Conservation (phyloP, 2,888 invertebrate species). For the Iphiclides podalirius region DNA sequence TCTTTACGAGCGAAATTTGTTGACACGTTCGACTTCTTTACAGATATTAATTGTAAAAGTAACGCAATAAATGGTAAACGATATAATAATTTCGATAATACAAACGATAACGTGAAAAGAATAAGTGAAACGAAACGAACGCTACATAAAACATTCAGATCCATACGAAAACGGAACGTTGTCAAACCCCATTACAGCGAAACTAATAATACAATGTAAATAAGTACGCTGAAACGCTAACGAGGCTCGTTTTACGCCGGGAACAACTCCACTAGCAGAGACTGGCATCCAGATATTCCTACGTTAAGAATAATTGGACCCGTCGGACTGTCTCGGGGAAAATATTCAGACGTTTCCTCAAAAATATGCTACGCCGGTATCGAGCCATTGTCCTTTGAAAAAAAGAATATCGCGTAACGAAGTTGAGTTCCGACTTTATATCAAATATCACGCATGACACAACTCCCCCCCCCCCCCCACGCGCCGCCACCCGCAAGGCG, state of each 20-base stretch:
- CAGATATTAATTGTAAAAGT: too few species aligned
- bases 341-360: slow-evolving; percentile 66
- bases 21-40: too few species aligned
- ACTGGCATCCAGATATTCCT: slow-evolving; percentile 58
- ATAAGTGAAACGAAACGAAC: too few species aligned
- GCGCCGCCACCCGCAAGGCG: too few species aligned
- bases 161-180: neutral
- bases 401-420: slow-evolving; percentile 79
- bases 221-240: slow-evolving; percentile 29
- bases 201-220: slow-evolving; percentile 22
- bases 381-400: slow-evolving; percentile 76
- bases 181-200: slow-evolving; percentile 16
- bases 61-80: too few species aligned
- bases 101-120: too few species aligned
- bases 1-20: too few species aligned
- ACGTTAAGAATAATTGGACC: slow-evolving; percentile 73
- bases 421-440: slow-evolving; percentile 79
- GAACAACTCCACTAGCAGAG: slow-evolving; percentile 56
- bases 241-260: slow-evolving; percentile 37
- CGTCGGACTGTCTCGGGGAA: slow-evolving; percentile 62
- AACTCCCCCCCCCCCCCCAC: slow-evolving; percentile 43
- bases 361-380: slow-evolving; percentile 68
- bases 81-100: too few species aligned
- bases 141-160: neutral
- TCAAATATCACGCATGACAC: slow-evolving; percentile 80